Percentiles rank a stretch among this genome's conserved stretches.
Evolutionary conservation across 2,888 invertebrate species (phyloP).

Genomic region (Drosophila rubida): DNA sequence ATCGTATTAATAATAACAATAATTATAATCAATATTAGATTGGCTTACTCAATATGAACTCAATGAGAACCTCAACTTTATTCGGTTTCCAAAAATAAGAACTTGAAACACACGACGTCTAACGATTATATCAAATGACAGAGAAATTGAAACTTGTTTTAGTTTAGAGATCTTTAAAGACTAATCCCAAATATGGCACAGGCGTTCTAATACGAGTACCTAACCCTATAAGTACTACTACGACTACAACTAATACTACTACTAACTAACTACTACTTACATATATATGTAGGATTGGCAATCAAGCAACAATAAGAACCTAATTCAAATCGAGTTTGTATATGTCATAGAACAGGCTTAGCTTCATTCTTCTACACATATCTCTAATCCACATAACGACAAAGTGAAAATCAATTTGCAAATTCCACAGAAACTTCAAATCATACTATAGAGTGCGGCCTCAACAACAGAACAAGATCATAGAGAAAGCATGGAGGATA

Average conservation of each 20-base stretch:
- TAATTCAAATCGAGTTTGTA: constrained; percentile 16
- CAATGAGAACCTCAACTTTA: constrained; percentile 70
- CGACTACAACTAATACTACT: constrained; percentile 9
- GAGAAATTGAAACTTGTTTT: constrained; percentile 40
- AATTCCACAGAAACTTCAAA: constrained; percentile 2
- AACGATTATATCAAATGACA: constrained; percentile 34
- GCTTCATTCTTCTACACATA: constrained; percentile 42
- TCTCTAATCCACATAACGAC: constrained; percentile 39
- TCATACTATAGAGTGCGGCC: constrained; percentile 23
- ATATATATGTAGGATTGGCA: constrained; percentile 9
- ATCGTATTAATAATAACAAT: constrained; percentile 15
- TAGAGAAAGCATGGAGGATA: neutral
- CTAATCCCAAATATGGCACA: constrained; percentile 23
- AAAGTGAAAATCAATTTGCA: neutral
- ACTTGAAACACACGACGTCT: constrained; percentile 20
- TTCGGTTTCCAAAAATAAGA: constrained; percentile 60
- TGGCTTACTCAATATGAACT: constrained; percentile 61
- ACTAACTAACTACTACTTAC: constrained; percentile 4
- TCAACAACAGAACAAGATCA: constrained; percentile 1
- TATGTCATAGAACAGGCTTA: constrained; percentile 21
- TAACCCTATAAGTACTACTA: constrained; percentile 20
- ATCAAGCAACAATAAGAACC: constrained; percentile 11
- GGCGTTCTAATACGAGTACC: constrained; percentile 22
- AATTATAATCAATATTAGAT: constrained; percentile 30
- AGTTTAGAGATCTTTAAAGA: constrained; percentile 43